Evolutionary conservation across 2,888 invertebrate genomes (phyloP).

Genomic region (Zelleria hepariella): DNA sequence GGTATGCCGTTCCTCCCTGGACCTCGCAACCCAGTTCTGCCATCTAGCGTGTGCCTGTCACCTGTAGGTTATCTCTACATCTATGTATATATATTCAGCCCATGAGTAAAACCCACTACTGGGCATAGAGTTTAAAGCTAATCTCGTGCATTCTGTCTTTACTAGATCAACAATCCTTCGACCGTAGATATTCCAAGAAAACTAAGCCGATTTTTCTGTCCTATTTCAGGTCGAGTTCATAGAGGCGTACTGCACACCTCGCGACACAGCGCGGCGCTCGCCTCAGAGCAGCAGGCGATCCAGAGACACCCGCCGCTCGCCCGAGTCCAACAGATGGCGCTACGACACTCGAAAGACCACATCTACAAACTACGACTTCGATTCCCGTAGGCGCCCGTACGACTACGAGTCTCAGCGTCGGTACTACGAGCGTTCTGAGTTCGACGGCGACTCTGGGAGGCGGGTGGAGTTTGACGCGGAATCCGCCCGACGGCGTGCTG

Average conservation of each 20-base stretch:
- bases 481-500: slow-evolving; percentile 55
- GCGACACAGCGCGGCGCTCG: slow-evolving; percentile 73
- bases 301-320: slow-evolving; percentile 54
- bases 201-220: slow-evolving; percentile 15
- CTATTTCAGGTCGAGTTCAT: slow-evolving; percentile 78
- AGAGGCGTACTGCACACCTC: slow-evolving; percentile 81
- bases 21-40: not conserved
- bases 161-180: too few relatives aligned
- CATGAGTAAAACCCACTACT: too few relatives aligned
- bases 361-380: slow-evolving; percentile 47
- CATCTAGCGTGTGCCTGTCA: too few relatives aligned
- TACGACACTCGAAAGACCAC: slow-evolving; percentile 52
- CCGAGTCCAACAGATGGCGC: slow-evolving; percentile 60
- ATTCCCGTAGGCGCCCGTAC: slow-evolving; percentile 53
- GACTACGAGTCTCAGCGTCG: slow-evolving; percentile 44
- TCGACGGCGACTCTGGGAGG: slow-evolving; percentile 55
- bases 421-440: slow-evolving; percentile 39
- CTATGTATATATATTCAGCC: too few relatives aligned
- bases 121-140: too few relatives aligned
- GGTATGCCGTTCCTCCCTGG: slow-evolving; percentile 29
- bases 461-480: slow-evolving; percentile 55
- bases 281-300: slow-evolving; percentile 61
- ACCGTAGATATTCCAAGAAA: too few relatives aligned
- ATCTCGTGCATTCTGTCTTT: too few relatives aligned
- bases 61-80: too few relatives aligned